Evolutionary conservation across 2,797 vertebrate species (phyloP).

Genomic region (Ctenosaura bakeri): DNA sequence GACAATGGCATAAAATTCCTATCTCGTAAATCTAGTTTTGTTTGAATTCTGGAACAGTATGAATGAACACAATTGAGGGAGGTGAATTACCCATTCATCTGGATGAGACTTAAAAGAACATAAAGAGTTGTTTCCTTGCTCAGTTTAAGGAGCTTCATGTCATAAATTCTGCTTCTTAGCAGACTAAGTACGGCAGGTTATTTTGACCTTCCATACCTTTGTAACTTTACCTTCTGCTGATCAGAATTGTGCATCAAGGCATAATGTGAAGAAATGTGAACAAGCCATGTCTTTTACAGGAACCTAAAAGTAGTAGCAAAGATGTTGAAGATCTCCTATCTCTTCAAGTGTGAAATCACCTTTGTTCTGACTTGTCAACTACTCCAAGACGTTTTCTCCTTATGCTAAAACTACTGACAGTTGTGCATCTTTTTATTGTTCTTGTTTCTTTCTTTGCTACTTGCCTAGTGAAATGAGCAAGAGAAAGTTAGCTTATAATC

Average conservation of each 20-base stretch:
- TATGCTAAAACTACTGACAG: not conserved
- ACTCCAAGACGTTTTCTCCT: not conserved
- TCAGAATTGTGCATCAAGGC: not conserved
- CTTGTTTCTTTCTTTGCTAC: not conserved
- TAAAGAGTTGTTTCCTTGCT: not conserved
- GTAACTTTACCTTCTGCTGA: not conserved
- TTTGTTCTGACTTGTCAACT: not conserved
- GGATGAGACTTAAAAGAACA: not conserved
- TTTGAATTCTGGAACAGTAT: no score
- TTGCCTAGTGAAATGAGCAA: slow-evolving; percentile 1
- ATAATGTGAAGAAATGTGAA: slow-evolving; percentile 2
- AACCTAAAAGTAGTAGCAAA: not conserved
- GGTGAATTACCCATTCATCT: no score
- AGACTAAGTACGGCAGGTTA: not conserved
- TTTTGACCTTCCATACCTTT: not conserved
- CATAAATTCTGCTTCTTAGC: not conserved
- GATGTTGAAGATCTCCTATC: not conserved
- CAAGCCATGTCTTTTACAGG: not conserved
- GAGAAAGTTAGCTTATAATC: not conserved
- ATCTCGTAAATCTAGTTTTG: no score
- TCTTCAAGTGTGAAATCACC: not conserved
- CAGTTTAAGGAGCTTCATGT: not conserved
- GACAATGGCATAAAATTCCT: no score
- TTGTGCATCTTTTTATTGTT: not conserved
- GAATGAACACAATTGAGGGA: no score